Base-by-base conservation (phyloP, 1,140 invertebrate species). In the Trichomalopsis sarcophagae region DNA sequence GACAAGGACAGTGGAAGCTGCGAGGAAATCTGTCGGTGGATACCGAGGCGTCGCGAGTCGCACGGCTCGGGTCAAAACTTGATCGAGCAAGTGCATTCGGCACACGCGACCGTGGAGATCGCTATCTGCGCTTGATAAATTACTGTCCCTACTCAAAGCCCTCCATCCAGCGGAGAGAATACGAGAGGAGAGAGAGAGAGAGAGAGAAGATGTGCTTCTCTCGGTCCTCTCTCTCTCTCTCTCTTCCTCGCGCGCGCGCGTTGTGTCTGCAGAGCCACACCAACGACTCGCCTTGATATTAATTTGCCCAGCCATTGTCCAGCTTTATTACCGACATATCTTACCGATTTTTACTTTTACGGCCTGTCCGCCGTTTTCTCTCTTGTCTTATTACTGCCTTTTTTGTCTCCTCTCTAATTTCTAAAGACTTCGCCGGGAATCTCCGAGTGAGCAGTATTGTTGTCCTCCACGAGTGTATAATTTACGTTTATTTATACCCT, bases 61-160 rank as follows among this genome's bases (percentile, higher is more conserved):
- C 55, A 62, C 17, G 17, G 17, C 2, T 7, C 55, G 23, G 91
- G 91, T 92, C 91, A 89, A 92, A 90, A 92, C 79, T 92, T 92
- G 87, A 86, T 86, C 91, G 47, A 89, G 79, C 79, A 68, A 73
- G 73, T 80, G 83, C 68, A 80, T 87, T 87, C 81, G 87, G 89
- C 85, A 90, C 92, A 91, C 92, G 92, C 91, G 92, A 93, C 90
- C 89, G 88, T 87, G 83, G 79, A 92, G 92, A 93, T 93, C 89
- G 89, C 90, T 92, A 93, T 93, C 92, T 92, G 62, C 87, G 84
- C 68, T 91, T 93, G 91, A 92, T 93, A 92, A 93, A 92, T 92
- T 91, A 90, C 91, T 90, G 91, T 92, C 90, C 90, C 91, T 90
- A 89, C 89, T 90, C 88, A 88, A 87, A 89, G 77, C 73, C 47